Evolutionary conservation across 2,113 vertebrate species (phyloP).

Genomic region (Catagonus wagneri): DNA sequence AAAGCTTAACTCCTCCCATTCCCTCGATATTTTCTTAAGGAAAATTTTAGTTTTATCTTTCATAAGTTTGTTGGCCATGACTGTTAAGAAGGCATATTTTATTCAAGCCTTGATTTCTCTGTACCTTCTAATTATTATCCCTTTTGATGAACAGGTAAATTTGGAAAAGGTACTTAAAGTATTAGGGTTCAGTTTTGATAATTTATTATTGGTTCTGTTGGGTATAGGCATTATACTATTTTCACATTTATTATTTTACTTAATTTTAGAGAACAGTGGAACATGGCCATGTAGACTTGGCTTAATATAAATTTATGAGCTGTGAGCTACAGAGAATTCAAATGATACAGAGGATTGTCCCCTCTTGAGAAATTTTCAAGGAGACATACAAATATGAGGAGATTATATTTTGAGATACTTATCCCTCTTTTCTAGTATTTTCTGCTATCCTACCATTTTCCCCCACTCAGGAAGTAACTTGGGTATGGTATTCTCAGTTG

Average conservation of each 20-base stretch:
- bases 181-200: background rate
- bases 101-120: constrained; percentile 10
- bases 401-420: constrained; percentile 31
- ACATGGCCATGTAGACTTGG: background rate
- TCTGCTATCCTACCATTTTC: constrained; percentile 11
- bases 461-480: background rate
- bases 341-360: background rate
- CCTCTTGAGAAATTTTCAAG: constrained; percentile 25
- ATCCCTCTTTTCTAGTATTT: constrained; percentile 44
- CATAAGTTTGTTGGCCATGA: background rate
- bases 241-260: constrained; percentile 22
- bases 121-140: background rate
- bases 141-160: constrained; percentile 35
- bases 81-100: background rate
- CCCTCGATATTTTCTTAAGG: background rate
- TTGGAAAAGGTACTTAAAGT: constrained; percentile 7
- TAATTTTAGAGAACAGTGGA: constrained; percentile 28
- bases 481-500: background rate
- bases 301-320: background rate
- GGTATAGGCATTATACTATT: too few species aligned
- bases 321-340: background rate
- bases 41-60: constrained; percentile 62
- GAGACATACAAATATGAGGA: background rate
- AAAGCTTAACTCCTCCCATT: background rate
- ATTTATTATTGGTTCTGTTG: background rate